These are phyloP conservation scores for Chitala chitala DNA, from an alignment of 2,113 vertebrate genomes.

Conservation along the genomic window DNA sequence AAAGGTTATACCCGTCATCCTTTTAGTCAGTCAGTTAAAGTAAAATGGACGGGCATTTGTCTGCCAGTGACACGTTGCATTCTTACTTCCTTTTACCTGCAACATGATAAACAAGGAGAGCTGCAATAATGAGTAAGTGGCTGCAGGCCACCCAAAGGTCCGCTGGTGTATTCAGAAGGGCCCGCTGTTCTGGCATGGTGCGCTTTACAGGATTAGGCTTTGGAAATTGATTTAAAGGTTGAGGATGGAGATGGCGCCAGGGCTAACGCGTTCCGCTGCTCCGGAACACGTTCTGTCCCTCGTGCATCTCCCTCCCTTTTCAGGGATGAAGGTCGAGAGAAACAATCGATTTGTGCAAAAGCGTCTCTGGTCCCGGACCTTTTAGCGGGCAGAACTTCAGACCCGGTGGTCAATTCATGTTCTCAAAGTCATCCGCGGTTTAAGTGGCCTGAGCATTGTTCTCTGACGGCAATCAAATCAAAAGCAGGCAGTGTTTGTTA, in stretches of 20 bases:
- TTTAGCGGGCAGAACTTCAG: constrained; percentile 44
- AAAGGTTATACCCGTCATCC: constrained; percentile 29
- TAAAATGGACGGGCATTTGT: background rate
- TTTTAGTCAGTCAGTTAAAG: constrained; percentile 19
- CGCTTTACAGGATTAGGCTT: constrained; percentile 54
- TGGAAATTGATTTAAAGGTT: constrained; percentile 54
- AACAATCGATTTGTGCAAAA: constrained; percentile 55
- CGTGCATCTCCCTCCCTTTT: constrained; percentile 44
- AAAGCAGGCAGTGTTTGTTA: constrained; percentile 48
- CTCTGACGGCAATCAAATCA: constrained; percentile 52
- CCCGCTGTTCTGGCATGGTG: background rate
- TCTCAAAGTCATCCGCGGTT: constrained; percentile 53
- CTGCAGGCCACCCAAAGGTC: background rate
- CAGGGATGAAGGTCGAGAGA: constrained; percentile 54
- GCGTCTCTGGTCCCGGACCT: constrained; percentile 34
- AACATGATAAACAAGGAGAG: background rate
- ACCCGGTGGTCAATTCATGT: constrained; percentile 46
- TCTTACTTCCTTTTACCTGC: background rate
- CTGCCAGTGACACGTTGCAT: background rate
- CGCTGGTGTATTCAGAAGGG: constrained; percentile 29
- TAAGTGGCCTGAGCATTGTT: constrained; percentile 52
- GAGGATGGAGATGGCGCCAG: constrained; percentile 40
- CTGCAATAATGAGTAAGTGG: constrained; percentile 3
- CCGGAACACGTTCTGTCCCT: constrained; percentile 46
- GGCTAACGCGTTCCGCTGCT: constrained; percentile 35